Evolutionary conservation across 2,113 vertebrate species (phyloP).

Genomic region (Cheilinus undulatus): DNA sequence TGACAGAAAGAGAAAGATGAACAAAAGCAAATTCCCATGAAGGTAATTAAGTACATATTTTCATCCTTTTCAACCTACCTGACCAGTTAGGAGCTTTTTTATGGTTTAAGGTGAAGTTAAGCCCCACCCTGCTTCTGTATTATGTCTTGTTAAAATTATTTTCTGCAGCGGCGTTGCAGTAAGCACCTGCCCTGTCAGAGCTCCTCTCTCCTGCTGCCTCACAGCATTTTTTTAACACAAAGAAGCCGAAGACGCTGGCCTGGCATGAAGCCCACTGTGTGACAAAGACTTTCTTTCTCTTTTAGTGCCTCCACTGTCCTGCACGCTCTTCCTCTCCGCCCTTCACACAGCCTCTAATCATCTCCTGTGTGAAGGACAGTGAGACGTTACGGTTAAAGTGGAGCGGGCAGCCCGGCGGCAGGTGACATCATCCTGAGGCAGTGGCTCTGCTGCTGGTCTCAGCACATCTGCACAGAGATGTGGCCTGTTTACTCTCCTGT

Average conservation of each 20-base stretch:
- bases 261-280: slow-evolving; percentile 16
- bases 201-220: background rate
- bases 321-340: background rate
- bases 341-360: background rate
- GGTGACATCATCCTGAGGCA: slow-evolving; percentile 44
- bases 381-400: background rate
- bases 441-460: slow-evolving; percentile 42
- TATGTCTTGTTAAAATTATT: background rate
- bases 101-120: background rate
- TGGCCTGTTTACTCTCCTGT: slow-evolving; percentile 7
- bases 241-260: background rate
- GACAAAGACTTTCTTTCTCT: slow-evolving; percentile 5
- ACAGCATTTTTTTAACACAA: background rate
- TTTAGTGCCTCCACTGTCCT: background rate
- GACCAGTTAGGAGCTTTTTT: slow-evolving; percentile 13
- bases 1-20: slow-evolving; percentile 4
- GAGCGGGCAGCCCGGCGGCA: slow-evolving; percentile 8
- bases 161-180: background rate
- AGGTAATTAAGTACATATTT: background rate
- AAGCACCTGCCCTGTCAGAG: background rate
- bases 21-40: background rate
- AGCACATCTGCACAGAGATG: slow-evolving; percentile 41
- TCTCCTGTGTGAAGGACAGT: slow-evolving; percentile 31
- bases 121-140: background rate
- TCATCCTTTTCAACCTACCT: background rate